Percentiles rank a stretch among this genome's conserved stretches.
Conservation (phyloP, 2,888 invertebrate genomes). For the Epistrophe grossulariae region DNA sequence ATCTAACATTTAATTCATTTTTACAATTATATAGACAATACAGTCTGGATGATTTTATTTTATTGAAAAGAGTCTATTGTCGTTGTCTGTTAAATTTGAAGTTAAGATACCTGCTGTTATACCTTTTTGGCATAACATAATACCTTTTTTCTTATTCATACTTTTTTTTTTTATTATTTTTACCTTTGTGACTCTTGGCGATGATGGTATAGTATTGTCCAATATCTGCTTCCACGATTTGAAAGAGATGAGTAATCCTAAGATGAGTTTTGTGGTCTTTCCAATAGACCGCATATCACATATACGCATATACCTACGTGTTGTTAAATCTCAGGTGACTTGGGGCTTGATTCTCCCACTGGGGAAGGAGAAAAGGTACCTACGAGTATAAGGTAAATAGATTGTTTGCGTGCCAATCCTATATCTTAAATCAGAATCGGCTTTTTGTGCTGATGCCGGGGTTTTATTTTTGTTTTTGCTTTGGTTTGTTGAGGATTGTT, state of each 20-base stretch:
- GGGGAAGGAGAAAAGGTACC: too few species aligned
- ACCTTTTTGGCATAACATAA: not conserved
- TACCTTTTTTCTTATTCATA: not conserved
- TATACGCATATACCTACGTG: not conserved
- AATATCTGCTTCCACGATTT: constrained; percentile 18
- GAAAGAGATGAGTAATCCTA: constrained; percentile 59
- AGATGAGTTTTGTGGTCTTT: constrained; percentile 58
- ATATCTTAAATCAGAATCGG: constrained; percentile 28
- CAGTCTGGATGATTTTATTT: too few species aligned
- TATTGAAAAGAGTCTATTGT: too few species aligned
- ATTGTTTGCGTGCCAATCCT: constrained; percentile 25
- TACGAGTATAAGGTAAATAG: not conserved
- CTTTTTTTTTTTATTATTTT: constrained; percentile 9
- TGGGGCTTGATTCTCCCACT: not conserved
- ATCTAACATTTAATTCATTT: too few species aligned
- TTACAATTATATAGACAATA: too few species aligned
- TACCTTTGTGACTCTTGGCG: constrained; percentile 9
- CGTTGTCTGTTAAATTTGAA: not conserved
- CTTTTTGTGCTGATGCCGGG: constrained; percentile 24
- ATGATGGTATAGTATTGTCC: constrained; percentile 37
- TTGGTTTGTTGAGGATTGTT: constrained; percentile 28
- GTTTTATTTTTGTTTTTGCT: constrained; percentile 18
- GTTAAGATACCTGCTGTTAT: not conserved
- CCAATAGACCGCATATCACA: constrained; percentile 3
- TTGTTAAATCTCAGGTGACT: constrained; percentile 19